These are phyloP conservation scores for Mareca strepera DNA, from an alignment of 2,797 vertebrate genomes.

Conservation along the genomic window DNA sequence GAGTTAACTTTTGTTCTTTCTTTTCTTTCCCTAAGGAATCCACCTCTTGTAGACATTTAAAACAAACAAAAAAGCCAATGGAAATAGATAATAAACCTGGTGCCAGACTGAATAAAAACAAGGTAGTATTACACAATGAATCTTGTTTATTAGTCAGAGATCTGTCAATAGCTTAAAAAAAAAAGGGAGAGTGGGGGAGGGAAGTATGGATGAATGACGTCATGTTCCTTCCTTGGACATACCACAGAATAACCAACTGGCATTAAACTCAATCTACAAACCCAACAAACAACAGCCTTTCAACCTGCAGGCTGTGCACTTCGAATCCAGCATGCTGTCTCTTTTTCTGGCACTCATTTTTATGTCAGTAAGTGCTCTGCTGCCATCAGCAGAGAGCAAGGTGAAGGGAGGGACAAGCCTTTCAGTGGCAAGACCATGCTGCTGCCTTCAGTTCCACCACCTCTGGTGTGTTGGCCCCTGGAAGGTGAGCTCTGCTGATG, in stretches of 20 bases:
- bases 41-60: neutral
- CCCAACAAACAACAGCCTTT: neutral
- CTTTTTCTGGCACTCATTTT: neutral
- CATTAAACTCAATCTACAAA: neutral
- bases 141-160: neutral
- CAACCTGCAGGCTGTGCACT: neutral
- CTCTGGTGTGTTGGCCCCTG: neutral
- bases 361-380: neutral
- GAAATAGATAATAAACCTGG: neutral
- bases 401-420: neutral
- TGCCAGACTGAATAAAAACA: neutral
- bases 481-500: neutral
- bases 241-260: neutral
- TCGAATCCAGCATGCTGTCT: neutral
- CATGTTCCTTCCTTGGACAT: neutral
- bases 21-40: neutral
- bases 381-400: neutral
- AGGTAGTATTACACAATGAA: neutral
- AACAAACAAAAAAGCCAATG: neutral
- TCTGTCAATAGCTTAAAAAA: neutral
- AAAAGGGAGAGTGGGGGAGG: fast-evolving
- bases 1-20: neutral
- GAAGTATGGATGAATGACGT: neutral
- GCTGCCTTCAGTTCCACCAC: fast-evolving
- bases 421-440: neutral